Conservation (phyloP, 2,113 vertebrate species). For the Dryoscopus gambensis region DNA sequence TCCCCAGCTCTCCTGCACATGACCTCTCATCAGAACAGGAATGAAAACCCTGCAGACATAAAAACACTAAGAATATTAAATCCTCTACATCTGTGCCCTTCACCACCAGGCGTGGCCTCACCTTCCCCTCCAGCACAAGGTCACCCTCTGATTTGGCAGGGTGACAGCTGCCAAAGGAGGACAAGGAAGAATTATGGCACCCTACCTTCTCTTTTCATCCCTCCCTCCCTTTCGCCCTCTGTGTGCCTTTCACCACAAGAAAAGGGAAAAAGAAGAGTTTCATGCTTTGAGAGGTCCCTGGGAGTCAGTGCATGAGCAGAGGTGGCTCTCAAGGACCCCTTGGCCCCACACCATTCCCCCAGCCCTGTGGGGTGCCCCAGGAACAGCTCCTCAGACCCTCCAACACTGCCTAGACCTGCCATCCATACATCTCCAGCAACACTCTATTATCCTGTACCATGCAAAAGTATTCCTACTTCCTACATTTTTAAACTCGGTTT, state of each 20-base stretch:
- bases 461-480: background rate
- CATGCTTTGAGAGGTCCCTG: slow-evolving; percentile 22
- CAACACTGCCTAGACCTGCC: background rate
- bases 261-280: slow-evolving; percentile 50
- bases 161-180: background rate
- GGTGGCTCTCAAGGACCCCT: background rate
- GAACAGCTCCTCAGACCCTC: background rate
- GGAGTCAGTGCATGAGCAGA: slow-evolving; percentile 27
- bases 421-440: background rate
- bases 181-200: background rate
- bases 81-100: background rate
- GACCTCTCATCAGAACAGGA: background rate
- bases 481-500: background rate
- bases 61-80: background rate
- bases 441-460: fast-evolving
- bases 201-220: slow-evolving; percentile 12
- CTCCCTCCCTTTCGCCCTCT: background rate
- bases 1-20: background rate
- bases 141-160: slow-evolving; percentile 11
- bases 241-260: background rate
- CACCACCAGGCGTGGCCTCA: background rate
- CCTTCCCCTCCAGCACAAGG: background rate
- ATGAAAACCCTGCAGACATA: background rate
- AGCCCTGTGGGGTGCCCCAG: background rate
- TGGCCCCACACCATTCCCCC: background rate